Conservation (phyloP, 2,113 vertebrate species). For the Furnarius figulus region DNA sequence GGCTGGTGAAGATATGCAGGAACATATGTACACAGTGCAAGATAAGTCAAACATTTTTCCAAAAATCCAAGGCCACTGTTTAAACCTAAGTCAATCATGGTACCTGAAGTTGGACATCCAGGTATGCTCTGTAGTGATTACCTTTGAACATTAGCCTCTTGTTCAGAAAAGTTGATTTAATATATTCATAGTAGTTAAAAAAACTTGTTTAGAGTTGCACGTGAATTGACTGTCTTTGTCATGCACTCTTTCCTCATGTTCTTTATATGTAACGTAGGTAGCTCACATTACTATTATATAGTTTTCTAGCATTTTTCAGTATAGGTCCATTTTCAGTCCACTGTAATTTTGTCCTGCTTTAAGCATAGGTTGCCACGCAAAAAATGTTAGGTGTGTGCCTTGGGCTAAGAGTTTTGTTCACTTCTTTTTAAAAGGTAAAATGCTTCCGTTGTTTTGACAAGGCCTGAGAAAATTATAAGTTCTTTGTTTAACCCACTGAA, state of each 20-base stretch:
- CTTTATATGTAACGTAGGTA: not conserved
- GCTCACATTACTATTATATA: not conserved
- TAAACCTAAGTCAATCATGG: not conserved
- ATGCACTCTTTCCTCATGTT: not conserved
- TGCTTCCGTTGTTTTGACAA: not conserved
- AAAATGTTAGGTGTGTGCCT: not conserved
- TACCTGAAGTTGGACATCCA: not conserved
- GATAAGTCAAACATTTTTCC: not conserved
- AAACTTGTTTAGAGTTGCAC: not conserved
- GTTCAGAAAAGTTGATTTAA: not conserved
- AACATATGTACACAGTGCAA: not conserved
- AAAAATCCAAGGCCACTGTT: not conserved
- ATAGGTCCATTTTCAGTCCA: not conserved
- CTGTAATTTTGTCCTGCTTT: not conserved
- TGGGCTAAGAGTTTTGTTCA: not conserved
- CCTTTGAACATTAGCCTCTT: not conserved
- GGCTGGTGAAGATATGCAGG: not conserved
- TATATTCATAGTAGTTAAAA: not conserved
- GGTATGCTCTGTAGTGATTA: not conserved
- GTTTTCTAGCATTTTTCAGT: not conserved
- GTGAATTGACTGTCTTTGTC: not conserved
- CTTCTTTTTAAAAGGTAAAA: not conserved
- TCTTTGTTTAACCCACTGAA: not conserved
- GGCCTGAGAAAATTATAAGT: not conserved
- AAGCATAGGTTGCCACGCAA: not conserved